These are phyloP conservation scores for Ormyrus nitidulus DNA, from an alignment of 2,888 invertebrate species.

Conservation along the genomic window DNA sequence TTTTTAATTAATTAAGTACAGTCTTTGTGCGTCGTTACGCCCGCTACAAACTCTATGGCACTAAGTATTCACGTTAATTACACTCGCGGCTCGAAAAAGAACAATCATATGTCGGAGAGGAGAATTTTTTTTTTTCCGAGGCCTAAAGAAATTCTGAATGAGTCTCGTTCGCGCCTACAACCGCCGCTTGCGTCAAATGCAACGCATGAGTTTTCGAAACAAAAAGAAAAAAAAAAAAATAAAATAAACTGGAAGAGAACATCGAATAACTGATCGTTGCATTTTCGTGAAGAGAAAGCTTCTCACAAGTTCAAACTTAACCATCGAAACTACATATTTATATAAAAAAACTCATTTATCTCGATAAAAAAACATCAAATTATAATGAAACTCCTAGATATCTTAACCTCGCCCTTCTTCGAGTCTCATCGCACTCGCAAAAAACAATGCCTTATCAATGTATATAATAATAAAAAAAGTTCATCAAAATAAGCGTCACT, in stretches of 20 bases:
- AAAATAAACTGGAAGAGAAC: too few relatives aligned
- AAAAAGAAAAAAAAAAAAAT: slow-evolving; percentile 22
- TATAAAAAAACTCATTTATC: slow-evolving; percentile 37
- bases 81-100: slow-evolving; percentile 47
- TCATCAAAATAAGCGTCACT: slow-evolving; percentile 34
- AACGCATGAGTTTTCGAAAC: slow-evolving; percentile 42
- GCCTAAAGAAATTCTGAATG: slow-evolving; percentile 29
- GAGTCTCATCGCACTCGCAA: slow-evolving; percentile 34
- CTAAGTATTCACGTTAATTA: slow-evolving; percentile 73
- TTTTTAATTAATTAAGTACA: slow-evolving; percentile 73
- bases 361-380: too few relatives aligned
- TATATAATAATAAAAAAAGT: slow-evolving; percentile 18
- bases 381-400: not conserved
- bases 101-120: slow-evolving; percentile 45
- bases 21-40: slow-evolving; percentile 68
- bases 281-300: slow-evolving; percentile 53
- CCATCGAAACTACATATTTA: slow-evolving; percentile 55
- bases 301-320: slow-evolving; percentile 59
- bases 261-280: slow-evolving; percentile 43
- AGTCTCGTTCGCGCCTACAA: slow-evolving; percentile 50
- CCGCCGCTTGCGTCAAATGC: slow-evolving; percentile 44
- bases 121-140: slow-evolving; percentile 54
- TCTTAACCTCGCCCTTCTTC: slow-evolving; percentile 20
- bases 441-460: slow-evolving; percentile 48
- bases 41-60: slow-evolving; percentile 73